A percentile compares a stretch with the other conserved stretches of the same genome.
These are phyloP conservation scores for Muschampia plurimacula DNA, from an alignment of 2,888 invertebrate genomes.

Conservation along the genomic window DNA sequence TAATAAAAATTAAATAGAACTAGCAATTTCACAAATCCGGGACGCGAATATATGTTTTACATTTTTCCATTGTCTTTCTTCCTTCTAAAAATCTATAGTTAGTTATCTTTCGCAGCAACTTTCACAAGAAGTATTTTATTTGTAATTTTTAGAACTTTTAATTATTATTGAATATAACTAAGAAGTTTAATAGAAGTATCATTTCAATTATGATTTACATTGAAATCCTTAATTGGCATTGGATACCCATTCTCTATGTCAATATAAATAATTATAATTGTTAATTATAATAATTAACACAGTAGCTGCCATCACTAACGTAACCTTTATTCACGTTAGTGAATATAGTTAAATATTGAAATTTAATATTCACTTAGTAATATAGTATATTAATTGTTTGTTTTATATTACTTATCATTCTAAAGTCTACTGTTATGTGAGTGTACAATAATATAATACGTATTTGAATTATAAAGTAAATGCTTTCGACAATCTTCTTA, in stretches of 20 bases:
- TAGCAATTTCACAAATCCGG: neutral
- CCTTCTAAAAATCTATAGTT: neutral
- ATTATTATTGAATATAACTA: too few relatives aligned
- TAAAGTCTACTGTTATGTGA: conserved; percentile 30
- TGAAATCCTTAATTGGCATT: neutral
- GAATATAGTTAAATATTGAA: conserved; percentile 14
- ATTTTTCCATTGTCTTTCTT: neutral
- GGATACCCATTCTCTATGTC: conserved; percentile 21
- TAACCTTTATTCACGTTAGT: neutral
- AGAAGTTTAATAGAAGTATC: too few relatives aligned
- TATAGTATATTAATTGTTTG: neutral
- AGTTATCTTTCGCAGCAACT: neutral
- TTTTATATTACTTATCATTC: conserved; percentile 11
- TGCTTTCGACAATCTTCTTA: conserved; percentile 50
- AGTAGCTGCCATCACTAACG: neutral
- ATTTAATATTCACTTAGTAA: conserved; percentile 14
- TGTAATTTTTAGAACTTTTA: too few relatives aligned
- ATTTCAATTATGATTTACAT: neutral
- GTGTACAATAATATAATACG: conserved; percentile 26
- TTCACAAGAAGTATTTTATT: too few relatives aligned
- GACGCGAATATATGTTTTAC: neutral
- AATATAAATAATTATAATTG: conserved; percentile 41
- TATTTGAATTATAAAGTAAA: conserved; percentile 28
- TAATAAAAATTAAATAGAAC: neutral
- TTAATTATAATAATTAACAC: conserved; percentile 25